Percentiles rank a stretch among this genome's conserved stretches.
phyloP scores from a whole-genome alignment of 35 echinoderm and acorn worm genomes.

The Apostichopus californicus region DNA sequence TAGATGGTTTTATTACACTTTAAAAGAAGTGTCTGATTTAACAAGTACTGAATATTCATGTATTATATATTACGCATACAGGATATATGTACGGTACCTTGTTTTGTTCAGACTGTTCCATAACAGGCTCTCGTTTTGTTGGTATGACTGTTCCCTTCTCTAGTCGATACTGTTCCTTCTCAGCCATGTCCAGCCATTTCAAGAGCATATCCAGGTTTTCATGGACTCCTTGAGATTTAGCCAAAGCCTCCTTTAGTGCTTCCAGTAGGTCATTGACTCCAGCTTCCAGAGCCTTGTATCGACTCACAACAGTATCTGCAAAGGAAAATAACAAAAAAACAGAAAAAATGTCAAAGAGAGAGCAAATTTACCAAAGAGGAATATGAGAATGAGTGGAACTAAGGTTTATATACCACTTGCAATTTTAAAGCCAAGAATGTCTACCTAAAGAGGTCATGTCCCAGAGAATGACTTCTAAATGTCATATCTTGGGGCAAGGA shows the following conservation, averaged over 20 bases:
- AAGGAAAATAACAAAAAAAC: neutral
- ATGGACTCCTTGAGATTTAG: slow-evolving; percentile 81
- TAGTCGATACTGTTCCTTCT: slow-evolving; percentile 78
- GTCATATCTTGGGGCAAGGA: too few species aligned
- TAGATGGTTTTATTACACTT: too few species aligned
- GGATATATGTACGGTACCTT: slow-evolving; percentile 65
- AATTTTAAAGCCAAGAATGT: too few species aligned
- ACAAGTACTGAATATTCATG: too few species aligned
- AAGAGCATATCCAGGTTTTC: slow-evolving; percentile 90
- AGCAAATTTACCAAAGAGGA: too few species aligned
- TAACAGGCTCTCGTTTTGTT: slow-evolving; percentile 74
- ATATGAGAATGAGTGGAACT: too few species aligned
- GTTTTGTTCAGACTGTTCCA: slow-evolving; percentile 83
- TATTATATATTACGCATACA: neutral
- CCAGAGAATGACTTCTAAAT: too few species aligned
- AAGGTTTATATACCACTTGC: too few species aligned
- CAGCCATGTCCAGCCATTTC: slow-evolving; percentile 91
- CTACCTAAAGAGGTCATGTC: too few species aligned
- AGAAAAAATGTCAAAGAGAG: neutral
- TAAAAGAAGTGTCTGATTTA: too few species aligned
- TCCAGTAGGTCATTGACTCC: slow-evolving; percentile 77
- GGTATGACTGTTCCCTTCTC: slow-evolving; percentile 87
- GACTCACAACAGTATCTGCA: slow-evolving; percentile 69
- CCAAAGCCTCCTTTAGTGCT: slow-evolving; percentile 75
- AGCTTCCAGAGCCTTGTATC: slow-evolving; percentile 82